Conservation (phyloP, 2,888 invertebrate species). For the Andrena flavipes region DNA sequence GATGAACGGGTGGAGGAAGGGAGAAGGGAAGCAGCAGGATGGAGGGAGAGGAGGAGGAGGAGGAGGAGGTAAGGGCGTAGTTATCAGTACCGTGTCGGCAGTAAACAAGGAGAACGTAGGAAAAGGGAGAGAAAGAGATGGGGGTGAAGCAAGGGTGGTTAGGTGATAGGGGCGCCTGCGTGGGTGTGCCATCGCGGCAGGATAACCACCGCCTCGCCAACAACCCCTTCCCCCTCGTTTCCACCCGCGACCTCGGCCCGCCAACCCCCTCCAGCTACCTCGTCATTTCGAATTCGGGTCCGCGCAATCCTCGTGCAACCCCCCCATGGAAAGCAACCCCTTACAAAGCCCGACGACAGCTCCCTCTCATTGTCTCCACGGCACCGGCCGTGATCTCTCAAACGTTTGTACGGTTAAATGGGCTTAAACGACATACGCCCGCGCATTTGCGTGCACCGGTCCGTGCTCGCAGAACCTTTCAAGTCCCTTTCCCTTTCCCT, state of each 20-base stretch:
- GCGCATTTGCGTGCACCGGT: conserved; percentile 64
- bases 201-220: conserved; percentile 73
- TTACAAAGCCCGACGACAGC: conserved; percentile 78
- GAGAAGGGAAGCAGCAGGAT: not conserved
- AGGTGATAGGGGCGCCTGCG: conserved; percentile 74
- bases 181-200: conserved; percentile 79
- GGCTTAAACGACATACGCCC: conserved; percentile 70
- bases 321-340: conserved; percentile 69
- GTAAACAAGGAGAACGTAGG: conserved; percentile 39
- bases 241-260: conserved; percentile 58
- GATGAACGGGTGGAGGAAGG: not conserved
- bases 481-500: conserved; percentile 36
- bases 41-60: conserved; percentile 6
- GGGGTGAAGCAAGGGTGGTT: conserved; percentile 22
- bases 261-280: conserved; percentile 72
- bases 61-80: conserved; percentile 37
- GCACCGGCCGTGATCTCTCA: conserved; percentile 64
- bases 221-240: conserved; percentile 53
- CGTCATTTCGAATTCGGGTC: conserved; percentile 60
- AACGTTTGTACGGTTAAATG: conserved; percentile 72
- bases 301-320: conserved; percentile 62
- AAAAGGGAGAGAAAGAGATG: conserved; percentile 13
- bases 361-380: conserved; percentile 77
- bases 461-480: conserved; percentile 58
- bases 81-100: conserved; percentile 40